phyloP scores from a whole-genome alignment of 2,113 vertebrate genomes.

The Neotoma lepida region DNA sequence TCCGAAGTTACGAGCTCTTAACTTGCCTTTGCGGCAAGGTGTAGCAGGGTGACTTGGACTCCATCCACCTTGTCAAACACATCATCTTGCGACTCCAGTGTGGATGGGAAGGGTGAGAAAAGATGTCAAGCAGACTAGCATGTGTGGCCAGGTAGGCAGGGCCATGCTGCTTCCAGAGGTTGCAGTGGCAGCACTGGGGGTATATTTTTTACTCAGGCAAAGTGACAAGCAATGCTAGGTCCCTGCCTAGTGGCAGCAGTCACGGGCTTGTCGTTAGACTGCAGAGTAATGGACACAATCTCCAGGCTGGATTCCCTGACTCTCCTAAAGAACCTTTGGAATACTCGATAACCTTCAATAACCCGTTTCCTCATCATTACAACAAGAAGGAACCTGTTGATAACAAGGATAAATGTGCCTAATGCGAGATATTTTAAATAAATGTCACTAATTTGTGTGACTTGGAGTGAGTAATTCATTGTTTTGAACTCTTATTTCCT shows the following conservation, averaged over 20 bases:
- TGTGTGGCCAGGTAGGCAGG: neutral
- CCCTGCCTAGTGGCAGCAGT: neutral
- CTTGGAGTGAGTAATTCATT: conserved; percentile 4
- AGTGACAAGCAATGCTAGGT: neutral
- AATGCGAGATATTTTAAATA: neutral
- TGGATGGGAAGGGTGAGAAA: neutral
- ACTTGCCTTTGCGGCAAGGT: neutral
- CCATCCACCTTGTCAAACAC: neutral
- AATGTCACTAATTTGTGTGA: neutral
- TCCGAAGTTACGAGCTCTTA: neutral
- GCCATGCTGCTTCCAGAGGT: neutral
- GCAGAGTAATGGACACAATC: neutral
- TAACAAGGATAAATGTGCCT: neutral
- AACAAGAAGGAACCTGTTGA: neutral
- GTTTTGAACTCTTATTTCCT: neutral
- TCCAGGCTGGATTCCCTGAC: neutral
- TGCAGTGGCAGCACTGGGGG: neutral
- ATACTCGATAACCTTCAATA: neutral
- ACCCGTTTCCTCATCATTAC: neutral
- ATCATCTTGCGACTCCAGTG: neutral
- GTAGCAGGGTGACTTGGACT: neutral
- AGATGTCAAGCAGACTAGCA: neutral
- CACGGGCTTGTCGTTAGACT: neutral
- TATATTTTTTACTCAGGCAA: neutral
- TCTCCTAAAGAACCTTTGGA: neutral